Conservation (phyloP, 2,113 vertebrate genomes). For the Lepus europaeus region DNA sequence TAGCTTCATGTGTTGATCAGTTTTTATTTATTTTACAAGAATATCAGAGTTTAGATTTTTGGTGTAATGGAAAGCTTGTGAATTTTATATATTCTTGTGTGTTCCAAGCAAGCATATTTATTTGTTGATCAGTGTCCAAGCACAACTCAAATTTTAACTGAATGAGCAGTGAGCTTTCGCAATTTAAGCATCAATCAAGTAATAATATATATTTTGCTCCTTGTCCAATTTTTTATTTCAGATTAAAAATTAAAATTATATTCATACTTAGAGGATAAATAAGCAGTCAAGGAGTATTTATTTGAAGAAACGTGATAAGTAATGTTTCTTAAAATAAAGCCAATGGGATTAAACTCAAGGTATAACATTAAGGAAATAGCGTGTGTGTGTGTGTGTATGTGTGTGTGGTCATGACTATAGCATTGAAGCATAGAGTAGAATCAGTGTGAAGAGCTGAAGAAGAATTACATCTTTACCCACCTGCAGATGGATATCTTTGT, state of each 20-base stretch:
- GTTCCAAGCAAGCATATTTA: constrained; percentile 3
- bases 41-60: constrained; percentile 1
- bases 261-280: neutral
- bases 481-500: neutral
- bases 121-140: constrained; percentile 1
- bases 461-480: neutral
- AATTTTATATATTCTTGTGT: neutral
- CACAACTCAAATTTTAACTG: neutral
- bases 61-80: neutral
- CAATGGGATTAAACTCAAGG: neutral
- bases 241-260: constrained; percentile 37
- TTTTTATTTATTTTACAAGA: neutral
- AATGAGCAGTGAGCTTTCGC: constrained; percentile 20
- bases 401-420: neutral
- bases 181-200: constrained; percentile 7
- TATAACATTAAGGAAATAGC: neutral
- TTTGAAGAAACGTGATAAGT: constrained; percentile 2
- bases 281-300: neutral
- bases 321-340: neutral
- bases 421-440: neutral
- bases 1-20: neutral
- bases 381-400: neutral
- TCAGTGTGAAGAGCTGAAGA: neutral
- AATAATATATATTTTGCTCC: neutral
- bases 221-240: constrained; percentile 12